phyloP scores from a whole-genome alignment of 2,888 invertebrate species.

The Eledona agricola region DNA sequence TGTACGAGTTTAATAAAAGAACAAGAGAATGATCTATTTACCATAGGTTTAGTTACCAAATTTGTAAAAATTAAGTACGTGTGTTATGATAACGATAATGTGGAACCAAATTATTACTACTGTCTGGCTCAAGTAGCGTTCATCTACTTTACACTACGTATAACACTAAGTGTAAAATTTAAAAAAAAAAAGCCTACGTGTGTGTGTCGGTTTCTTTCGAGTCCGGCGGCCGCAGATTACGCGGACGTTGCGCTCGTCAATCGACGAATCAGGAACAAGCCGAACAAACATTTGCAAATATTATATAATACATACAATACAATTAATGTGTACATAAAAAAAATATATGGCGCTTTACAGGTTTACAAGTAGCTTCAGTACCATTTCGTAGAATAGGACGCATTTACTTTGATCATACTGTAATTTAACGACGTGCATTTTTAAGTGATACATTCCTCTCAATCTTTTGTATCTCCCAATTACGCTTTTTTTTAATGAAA shows the following conservation, averaged over 20 bases:
- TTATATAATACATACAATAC: constrained; percentile 45
- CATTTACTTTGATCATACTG: constrained; percentile 42
- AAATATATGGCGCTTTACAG: constrained; percentile 56
- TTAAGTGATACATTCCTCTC: constrained; percentile 55
- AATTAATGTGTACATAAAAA: constrained; percentile 57
- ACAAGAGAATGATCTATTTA: constrained; percentile 38
- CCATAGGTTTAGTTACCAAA: constrained; percentile 51
- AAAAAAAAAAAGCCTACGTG: constrained; percentile 47
- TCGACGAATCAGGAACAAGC: constrained; percentile 51
- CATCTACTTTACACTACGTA: constrained; percentile 40
- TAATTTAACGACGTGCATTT: constrained; percentile 48
- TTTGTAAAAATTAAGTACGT: constrained; percentile 48
- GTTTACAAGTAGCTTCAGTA: constrained; percentile 53
- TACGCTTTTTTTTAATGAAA: constrained; percentile 36
- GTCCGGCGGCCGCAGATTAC: too few species aligned
- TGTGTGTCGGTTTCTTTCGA: too few species aligned
- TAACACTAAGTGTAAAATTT: too few species aligned
- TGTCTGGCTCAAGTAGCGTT: constrained; percentile 58
- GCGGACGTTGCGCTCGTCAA: too few species aligned
- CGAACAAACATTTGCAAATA: constrained; percentile 48
- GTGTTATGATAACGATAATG: constrained; percentile 49
- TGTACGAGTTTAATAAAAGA: constrained; percentile 48
- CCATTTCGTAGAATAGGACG: constrained; percentile 51
- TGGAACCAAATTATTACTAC: constrained; percentile 56
- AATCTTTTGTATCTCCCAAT: constrained; percentile 40